These are phyloP conservation scores for Morpho deidamia DNA, from an alignment of 2,888 invertebrate genomes.

Conservation along the genomic window DNA sequence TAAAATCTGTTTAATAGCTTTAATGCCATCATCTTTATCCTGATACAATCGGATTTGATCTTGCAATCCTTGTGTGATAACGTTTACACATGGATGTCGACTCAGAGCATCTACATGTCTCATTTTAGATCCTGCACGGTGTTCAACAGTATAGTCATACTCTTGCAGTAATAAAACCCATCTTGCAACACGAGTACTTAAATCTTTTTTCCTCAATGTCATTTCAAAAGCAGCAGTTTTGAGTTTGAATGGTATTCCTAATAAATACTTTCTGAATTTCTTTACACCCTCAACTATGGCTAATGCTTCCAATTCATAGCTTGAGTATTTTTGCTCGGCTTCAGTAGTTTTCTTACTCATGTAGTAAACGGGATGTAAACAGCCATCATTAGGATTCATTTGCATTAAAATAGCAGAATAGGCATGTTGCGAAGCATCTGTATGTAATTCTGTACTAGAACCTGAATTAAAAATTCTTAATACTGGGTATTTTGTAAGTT, in stretches of 20 bases:
- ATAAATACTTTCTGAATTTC: too few relatives aligned
- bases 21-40: background rate
- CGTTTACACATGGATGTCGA: background rate
- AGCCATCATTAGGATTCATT: conserved; percentile 10
- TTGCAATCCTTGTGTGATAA: background rate
- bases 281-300: conserved; percentile 24
- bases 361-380: too few relatives aligned
- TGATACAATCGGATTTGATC: background rate
- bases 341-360: conserved; percentile 21
- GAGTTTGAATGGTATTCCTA: too few relatives aligned
- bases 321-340: conserved; percentile 21
- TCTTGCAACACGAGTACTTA: background rate
- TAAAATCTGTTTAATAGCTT: background rate
- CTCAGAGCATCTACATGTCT: background rate
- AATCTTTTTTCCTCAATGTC: background rate
- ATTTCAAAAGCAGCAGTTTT: background rate
- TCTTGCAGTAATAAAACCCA: conserved; percentile 1
- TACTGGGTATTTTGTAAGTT: background rate
- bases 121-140: background rate
- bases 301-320: conserved; percentile 29
- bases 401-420: background rate
- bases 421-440: too few relatives aligned
- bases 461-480: background rate
- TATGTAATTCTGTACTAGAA: background rate
- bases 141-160: background rate